Evolutionary conservation across 2,888 invertebrate genomes (phyloP), one percentile per base, ranked within the genome.

Genomic region (Drosophila algonquin): DNA sequence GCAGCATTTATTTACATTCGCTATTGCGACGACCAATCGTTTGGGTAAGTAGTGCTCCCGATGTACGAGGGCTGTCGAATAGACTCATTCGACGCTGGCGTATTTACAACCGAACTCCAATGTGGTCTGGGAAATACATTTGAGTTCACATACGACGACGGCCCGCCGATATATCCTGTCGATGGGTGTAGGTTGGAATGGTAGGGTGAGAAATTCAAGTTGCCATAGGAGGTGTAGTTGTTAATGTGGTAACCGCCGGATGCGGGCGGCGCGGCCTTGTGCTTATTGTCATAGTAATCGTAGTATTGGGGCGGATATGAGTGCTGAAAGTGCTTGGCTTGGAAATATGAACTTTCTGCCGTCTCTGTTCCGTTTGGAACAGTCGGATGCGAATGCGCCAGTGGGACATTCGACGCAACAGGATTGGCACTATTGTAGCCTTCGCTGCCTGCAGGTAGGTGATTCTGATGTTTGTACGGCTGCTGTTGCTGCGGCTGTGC

Each of bases 131-230:
- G 85, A 76, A 85, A 85, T 10, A 74, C 68, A 76, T 86, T 89
- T 21, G 88, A 78, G 67, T 80, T 79, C 27, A 86, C 81, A 48
- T 80, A 79, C 10, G 88, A 73, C 27, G 89, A 76, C 35, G 88
- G 75, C 30, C 73, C 75, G n/a, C 77, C 79, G 47, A 79, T 80
- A 52, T 87, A 88, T 1, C 78, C 74, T 35, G 84, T 79, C 35
- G 89, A 73, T 35, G 89, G 75, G 68, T 82, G 88, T 44, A 89
- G 80, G 55, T 87, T 90, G 60, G 90, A 79, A 81, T 89, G 90
- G 73, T 90, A 91, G n/a, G 87, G 89, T 10, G 88, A 61, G 60
- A 90, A 89, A 59, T 89, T 90, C 54, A 91, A 89, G 50, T 89
- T 82, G 51, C 86, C 83, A 50, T 91, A 91, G 14, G 88, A 81